Conservation (phyloP, 2,888 invertebrate species). For the Smittia aterrima region DNA sequence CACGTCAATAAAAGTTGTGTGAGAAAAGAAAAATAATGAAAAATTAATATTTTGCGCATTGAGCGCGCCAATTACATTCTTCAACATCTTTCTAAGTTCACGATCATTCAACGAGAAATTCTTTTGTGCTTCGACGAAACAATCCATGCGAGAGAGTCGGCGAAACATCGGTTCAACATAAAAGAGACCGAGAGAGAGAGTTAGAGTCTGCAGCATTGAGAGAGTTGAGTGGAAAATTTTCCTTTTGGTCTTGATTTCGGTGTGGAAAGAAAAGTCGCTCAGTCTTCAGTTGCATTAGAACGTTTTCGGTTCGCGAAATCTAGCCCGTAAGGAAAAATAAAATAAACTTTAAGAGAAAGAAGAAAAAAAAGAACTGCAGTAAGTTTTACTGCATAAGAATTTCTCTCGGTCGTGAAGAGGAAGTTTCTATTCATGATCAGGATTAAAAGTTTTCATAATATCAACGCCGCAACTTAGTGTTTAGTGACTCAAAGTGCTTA, state of each 20-base stretch:
- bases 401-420: neutral
- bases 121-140: neutral
- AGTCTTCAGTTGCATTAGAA: slow-evolving; percentile 26
- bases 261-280: neutral
- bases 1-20: too few relatives aligned
- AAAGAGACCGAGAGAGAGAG: slow-evolving; percentile 22
- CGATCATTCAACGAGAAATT: too few relatives aligned
- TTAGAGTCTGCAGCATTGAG: neutral
- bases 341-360: neutral
- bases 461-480: neutral
- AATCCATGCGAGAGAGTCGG: neutral
- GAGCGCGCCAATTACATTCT: too few relatives aligned
- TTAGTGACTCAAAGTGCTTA: slow-evolving; percentile 20
- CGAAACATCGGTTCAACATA: neutral
- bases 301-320: slow-evolving; percentile 12
- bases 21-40: neutral
- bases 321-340: slow-evolving; percentile 9
- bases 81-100: too few relatives aligned
- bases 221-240: slow-evolving; percentile 14
- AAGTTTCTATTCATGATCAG: neutral
- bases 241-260: neutral
- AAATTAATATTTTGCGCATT: neutral
- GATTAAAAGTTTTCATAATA: neutral
- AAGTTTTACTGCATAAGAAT: slow-evolving; percentile 33
- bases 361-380: slow-evolving; percentile 41